Base-by-base conservation (phyloP, 1,140 invertebrate species). In the Telenomus remus region DNA sequence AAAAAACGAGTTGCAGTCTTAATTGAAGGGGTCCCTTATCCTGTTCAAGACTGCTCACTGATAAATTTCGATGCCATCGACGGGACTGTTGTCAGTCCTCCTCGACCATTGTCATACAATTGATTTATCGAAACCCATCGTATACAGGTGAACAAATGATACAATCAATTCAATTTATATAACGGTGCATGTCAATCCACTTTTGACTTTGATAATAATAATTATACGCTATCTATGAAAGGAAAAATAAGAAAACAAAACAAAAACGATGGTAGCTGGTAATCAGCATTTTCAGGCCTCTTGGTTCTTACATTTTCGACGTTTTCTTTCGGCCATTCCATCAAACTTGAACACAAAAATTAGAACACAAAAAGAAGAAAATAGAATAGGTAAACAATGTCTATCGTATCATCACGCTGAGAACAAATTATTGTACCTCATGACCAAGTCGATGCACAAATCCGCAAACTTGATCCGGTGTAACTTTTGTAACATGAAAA, bases 111-210 rank as follows among this genome's bases (percentile, higher is more conserved):
- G 37, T 11, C 37, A 11, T 39, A 39, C n/a, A 2, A 15, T 71
- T 75, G 73, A 64, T 77, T 69, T 59, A 61, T 63, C 72, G 34
- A 70, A 69, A 16, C 4, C 59, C 66, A 78, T 75, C 51, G 14
- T 77, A 70, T 73, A 75, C 69, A 66, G 76, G 59, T 81, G 71
- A 78, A 27, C 19, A 60, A 79, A 81, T 78, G 74, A 80, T 79
- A 81, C 81, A 82, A 82, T 81, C 79, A 80, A 81, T 61, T 77
- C 74, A 81, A 79, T 76, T 79, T 78, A 69, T 66, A 72, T 78
- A 74, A 79, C 74, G 51, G 54, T 77, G 73, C 79, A 82, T 70
- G 81, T 82, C 76, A 81, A 81, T 80, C 79, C 79, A 78, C 59
- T 65, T 74, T 72, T 66, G 76, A 78, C 65, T 78, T 78, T 69